Conservation (phyloP, 2,113 vertebrate genomes). For the Hiodon tergisus region DNA sequence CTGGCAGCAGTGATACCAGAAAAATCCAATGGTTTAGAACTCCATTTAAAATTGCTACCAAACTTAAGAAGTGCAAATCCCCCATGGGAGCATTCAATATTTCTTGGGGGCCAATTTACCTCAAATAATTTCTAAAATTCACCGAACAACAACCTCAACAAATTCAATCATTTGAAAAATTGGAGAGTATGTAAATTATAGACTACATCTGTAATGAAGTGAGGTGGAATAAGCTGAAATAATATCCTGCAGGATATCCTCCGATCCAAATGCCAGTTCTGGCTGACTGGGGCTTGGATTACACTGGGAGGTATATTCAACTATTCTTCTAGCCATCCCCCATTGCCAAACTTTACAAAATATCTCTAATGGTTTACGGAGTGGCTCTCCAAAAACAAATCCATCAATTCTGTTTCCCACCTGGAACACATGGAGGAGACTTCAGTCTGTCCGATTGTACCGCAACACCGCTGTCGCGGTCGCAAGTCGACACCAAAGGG, state of each 20-base stretch:
- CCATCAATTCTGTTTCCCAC: too few relatives aligned
- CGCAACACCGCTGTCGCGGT: too few relatives aligned
- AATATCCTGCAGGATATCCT: slow-evolving; percentile 5
- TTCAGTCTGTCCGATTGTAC: too few relatives aligned
- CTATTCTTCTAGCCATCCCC: not conserved
- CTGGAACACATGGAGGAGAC: too few relatives aligned
- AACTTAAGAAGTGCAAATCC: not conserved
- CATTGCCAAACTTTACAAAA: too few relatives aligned
- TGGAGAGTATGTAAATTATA: not conserved
- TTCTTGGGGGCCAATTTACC: not conserved
- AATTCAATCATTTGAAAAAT: slow-evolving; percentile 12
- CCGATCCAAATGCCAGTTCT: not conserved
- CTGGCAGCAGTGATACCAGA: slow-evolving; percentile 1
- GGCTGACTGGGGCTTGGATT: not conserved
- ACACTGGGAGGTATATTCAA: slow-evolving; percentile 4
- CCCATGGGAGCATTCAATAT: slow-evolving; percentile 11
- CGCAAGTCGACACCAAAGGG: too few relatives aligned
- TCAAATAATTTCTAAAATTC: slow-evolving; percentile 12
- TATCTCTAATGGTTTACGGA: too few relatives aligned
- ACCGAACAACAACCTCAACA: slow-evolving; percentile 1
- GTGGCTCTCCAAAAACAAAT: too few relatives aligned
- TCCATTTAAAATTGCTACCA: slow-evolving; percentile 13
- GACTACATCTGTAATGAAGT: not conserved
- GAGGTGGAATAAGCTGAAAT: not conserved
- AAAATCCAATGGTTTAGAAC: slow-evolving; percentile 2